phyloP scores from a whole-genome alignment of 2,797 vertebrate genomes.

The Siniperca undulata region DNA sequence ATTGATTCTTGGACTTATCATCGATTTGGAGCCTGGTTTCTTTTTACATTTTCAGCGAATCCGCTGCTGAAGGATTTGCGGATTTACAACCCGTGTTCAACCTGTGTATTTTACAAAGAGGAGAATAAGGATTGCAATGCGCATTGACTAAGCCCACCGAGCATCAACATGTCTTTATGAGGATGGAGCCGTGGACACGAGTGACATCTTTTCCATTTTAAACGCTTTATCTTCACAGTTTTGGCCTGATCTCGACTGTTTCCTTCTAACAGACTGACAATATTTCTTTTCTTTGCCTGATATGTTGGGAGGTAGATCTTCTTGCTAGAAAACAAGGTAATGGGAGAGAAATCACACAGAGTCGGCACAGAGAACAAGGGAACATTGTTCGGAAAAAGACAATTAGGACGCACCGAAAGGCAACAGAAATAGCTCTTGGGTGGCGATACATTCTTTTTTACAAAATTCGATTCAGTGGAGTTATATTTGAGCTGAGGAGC shows the following conservation, averaged over 20 bases:
- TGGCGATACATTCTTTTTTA: slow-evolving; percentile 32
- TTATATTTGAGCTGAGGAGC: slow-evolving; percentile 52
- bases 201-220: slow-evolving; percentile 67
- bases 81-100: slow-evolving; percentile 64
- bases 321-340: slow-evolving; percentile 71
- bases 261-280: slow-evolving; percentile 22
- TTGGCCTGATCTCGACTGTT: slow-evolving; percentile 30
- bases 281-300: slow-evolving; percentile 20
- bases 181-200: slow-evolving; percentile 81
- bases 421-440: slow-evolving; percentile 66
- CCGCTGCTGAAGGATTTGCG: slow-evolving; percentile 48
- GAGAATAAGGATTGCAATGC: slow-evolving; percentile 52
- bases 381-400: slow-evolving; percentile 79
- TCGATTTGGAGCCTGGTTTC: slow-evolving; percentile 45
- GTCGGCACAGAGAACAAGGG: slow-evolving; percentile 75
- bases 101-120: slow-evolving; percentile 13
- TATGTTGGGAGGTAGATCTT: slow-evolving; percentile 54
- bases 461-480: slow-evolving; percentile 59
- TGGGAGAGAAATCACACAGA: slow-evolving; percentile 77
- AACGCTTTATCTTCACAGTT: slow-evolving; percentile 32
- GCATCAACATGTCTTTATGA: slow-evolving; percentile 72
- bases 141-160: slow-evolving; percentile 57
- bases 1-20: slow-evolving; percentile 54
- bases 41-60: slow-evolving; percentile 17
- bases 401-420: slow-evolving; percentile 71